Evolutionary conservation across 2,797 vertebrate genomes (phyloP).

Genomic region (Manis pentadactyla): DNA sequence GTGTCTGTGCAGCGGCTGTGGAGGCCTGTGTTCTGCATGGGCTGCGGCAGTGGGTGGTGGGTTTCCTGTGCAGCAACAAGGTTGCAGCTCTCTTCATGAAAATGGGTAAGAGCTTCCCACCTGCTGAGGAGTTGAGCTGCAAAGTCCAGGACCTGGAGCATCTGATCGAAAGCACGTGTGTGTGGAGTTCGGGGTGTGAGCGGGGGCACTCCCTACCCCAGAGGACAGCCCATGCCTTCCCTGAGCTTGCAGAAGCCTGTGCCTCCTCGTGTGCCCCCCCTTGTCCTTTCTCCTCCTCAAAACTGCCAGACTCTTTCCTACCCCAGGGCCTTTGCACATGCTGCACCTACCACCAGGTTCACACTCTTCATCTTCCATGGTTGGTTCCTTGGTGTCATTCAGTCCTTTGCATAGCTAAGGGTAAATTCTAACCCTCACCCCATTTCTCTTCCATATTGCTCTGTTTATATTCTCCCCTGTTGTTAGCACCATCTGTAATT

Average conservation of each 20-base stretch:
- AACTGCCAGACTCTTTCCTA: not conserved
- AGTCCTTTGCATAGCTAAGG: not conserved
- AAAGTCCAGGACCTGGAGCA: slow-evolving; percentile 97
- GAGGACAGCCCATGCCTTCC: not conserved
- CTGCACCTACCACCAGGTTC: not conserved
- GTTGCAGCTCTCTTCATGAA: slow-evolving; percentile 97
- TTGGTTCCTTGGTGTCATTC: not conserved
- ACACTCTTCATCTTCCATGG: not conserved
- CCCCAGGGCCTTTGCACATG: not conserved
- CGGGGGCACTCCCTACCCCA: fast-evolving
- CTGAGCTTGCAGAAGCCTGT: fast-evolving
- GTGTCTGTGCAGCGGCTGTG: slow-evolving; percentile 91
- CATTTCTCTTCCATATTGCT: not conserved
- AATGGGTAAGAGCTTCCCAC: slow-evolving; percentile 95
- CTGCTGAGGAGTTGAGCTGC: slow-evolving; percentile 94
- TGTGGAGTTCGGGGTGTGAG: not conserved
- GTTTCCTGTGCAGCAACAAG: slow-evolving; percentile 98
- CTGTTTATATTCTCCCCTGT: not conserved
- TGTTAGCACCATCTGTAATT: not conserved
- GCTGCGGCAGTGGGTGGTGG: slow-evolving; percentile 93
- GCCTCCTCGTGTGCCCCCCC: fast-evolving
- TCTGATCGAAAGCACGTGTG: slow-evolving; percentile 82
- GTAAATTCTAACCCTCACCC: not conserved
- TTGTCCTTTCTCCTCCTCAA: not conserved
- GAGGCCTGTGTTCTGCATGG: slow-evolving; percentile 95